Evolutionary conservation across 2,113 vertebrate species (phyloP), one percentile per base, ranked within the genome.

Genomic region (Lanius collurio): DNA sequence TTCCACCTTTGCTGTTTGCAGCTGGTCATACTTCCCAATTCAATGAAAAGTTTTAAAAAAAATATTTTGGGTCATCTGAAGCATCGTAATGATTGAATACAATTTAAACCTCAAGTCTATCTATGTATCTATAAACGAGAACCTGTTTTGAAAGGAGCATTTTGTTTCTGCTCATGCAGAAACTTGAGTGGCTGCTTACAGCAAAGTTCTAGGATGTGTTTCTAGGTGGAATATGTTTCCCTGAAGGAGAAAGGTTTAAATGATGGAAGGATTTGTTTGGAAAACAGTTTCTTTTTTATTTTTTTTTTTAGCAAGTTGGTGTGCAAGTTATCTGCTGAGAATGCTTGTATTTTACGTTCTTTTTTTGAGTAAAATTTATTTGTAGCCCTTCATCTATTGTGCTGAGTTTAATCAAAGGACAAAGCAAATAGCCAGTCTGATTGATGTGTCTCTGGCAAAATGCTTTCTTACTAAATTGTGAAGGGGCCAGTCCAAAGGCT

Each of bases 351-450:
- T 80, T 94, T 65, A 30, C 78, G 0, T 56, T 71, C 1, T 28
- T 28, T 37, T 73, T 71, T 64, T 13, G 2, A 86, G 74, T 80
- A n/a, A 67, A 89, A 88, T 41, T 49, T 19, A 35, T 73, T 83
- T 37, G 42, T 90, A 92, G 94, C 55, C 60, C 90, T 91, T 95
- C 53, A 88, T 93, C 63, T 94, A 7, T 84, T 88, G 60, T 70
- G 70, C 76, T 94, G 93, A 94, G 85, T 84, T 92, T 89, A 93
- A 87, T 92, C 89, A 83, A 86, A 94, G 70, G 91, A 94, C 90
- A 91, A 94, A 96, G 80, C 93, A 97, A 96, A 87, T 95, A 95
- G 95, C 93, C 95, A 94, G 94, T 96, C 94, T 97, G 80, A 87
- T 75, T 70, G 59, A 83, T 71, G 67, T 6, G 1, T 92, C 83